phyloP scores from a whole-genome alignment of 2,888 invertebrate species.

The Steromphala cineraria region DNA sequence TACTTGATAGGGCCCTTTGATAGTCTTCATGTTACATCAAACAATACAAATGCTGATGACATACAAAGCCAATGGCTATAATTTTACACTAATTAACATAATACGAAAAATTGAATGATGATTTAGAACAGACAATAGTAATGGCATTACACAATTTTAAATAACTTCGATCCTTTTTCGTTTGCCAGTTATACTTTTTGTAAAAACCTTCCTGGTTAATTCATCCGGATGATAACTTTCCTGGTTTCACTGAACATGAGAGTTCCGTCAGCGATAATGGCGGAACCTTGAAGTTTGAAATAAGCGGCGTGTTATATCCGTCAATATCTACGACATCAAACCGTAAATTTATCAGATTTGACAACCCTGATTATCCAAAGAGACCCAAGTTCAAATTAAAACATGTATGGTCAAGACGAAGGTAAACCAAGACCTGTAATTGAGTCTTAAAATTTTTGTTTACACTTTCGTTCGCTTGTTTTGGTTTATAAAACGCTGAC shows the following conservation, averaged over 20 bases:
- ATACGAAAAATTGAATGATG: too few relatives aligned
- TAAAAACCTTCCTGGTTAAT: background rate
- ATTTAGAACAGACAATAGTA: too few relatives aligned
- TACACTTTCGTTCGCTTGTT: background rate
- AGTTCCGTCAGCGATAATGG: slow-evolving; percentile 22
- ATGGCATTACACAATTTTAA: too few relatives aligned
- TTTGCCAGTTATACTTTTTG: background rate
- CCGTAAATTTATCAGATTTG: background rate
- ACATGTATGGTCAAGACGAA: slow-evolving; percentile 60
- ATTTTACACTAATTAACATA: too few relatives aligned
- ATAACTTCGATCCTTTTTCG: background rate
- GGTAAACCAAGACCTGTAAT: slow-evolving; percentile 32
- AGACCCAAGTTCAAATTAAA: background rate
- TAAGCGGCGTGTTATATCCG: background rate
- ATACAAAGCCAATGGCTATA: too few relatives aligned
- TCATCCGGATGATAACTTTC: background rate
- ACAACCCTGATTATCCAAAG: background rate
- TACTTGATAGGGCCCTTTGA: too few relatives aligned
- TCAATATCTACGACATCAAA: background rate
- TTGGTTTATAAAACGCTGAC: background rate
- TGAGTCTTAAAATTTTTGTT: background rate
- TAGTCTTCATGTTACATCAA: too few relatives aligned
- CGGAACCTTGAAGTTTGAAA: background rate
- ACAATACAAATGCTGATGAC: too few relatives aligned
- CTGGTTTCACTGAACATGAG: background rate